Conservation (phyloP, 2,888 invertebrate genomes). For the Amphipoea lucens region DNA sequence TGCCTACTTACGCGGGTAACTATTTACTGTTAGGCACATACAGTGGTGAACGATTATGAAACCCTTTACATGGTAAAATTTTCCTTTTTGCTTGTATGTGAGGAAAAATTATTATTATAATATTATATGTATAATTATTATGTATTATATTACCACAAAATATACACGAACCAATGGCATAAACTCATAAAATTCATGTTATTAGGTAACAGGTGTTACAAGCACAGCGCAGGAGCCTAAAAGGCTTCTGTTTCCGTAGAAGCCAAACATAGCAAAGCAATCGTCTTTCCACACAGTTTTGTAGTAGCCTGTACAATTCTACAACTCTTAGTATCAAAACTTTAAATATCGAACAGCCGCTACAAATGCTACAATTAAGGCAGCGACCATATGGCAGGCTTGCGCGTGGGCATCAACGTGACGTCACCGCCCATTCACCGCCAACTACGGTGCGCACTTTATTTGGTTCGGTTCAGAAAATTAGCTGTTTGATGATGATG, state of each 20-base stretch:
- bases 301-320: constrained; percentile 6
- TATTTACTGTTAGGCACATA: neutral
- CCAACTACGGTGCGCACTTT: constrained; percentile 68
- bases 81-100: neutral
- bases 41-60: neutral
- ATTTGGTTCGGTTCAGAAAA: constrained; percentile 65
- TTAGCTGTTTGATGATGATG: constrained; percentile 25
- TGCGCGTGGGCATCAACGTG: constrained; percentile 74
- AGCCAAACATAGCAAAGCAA: neutral
- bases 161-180: too few species aligned
- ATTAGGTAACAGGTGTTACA: neutral
- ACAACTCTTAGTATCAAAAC: constrained; percentile 19
- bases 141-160: neutral
- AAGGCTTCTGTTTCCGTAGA: neutral
- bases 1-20: neutral
- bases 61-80: neutral
- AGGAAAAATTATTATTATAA: neutral
- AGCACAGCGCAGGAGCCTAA: neutral
- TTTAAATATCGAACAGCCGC: constrained; percentile 33
- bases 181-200: neutral
- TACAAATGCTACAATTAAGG: constrained; percentile 54
- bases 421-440: constrained; percentile 82
- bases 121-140: too few species aligned
- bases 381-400: constrained; percentile 75
- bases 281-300: neutral